Evolutionary conservation across 2,113 vertebrate species (phyloP).

Genomic region (Dromas ardeola): DNA sequence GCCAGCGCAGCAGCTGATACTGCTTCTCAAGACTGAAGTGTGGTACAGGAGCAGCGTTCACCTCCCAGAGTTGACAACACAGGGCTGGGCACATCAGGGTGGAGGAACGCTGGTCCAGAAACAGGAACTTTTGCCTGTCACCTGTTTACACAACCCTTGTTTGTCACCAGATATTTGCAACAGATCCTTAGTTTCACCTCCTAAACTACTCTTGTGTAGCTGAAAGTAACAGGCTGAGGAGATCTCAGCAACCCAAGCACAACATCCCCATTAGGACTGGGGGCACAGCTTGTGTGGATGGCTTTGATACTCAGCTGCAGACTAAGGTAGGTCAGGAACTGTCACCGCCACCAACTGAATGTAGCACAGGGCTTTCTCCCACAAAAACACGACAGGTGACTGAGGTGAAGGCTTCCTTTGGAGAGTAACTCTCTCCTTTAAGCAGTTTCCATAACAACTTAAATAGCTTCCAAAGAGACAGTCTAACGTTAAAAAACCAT

Average conservation of each 20-base stretch:
- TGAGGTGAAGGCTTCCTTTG: not conserved
- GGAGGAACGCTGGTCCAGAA: not conserved
- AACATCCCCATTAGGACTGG: rapidly evolving
- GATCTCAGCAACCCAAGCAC: not conserved
- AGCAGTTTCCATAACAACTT: not conserved
- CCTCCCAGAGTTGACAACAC: not conserved
- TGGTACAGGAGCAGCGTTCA: not conserved
- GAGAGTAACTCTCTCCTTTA: not conserved
- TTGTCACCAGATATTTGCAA: not conserved
- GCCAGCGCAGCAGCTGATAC: not conserved
- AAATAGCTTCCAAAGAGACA: not conserved
- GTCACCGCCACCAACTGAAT: not conserved
- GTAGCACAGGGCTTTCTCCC: not conserved
- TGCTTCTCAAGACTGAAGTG: not conserved
- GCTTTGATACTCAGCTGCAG: not conserved
- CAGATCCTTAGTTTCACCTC: not conserved
- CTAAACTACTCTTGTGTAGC: not conserved
- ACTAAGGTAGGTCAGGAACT: not conserved
- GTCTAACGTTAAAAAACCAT: not conserved
- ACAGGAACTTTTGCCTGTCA: not conserved
- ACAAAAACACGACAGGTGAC: not conserved
- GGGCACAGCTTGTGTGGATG: no score
- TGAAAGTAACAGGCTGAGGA: not conserved
- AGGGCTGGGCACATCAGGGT: not conserved
- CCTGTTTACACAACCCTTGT: not conserved